These are phyloP conservation scores for Cepaea hortensis DNA, from an alignment of 2,888 invertebrate species.

Conservation along the genomic window DNA sequence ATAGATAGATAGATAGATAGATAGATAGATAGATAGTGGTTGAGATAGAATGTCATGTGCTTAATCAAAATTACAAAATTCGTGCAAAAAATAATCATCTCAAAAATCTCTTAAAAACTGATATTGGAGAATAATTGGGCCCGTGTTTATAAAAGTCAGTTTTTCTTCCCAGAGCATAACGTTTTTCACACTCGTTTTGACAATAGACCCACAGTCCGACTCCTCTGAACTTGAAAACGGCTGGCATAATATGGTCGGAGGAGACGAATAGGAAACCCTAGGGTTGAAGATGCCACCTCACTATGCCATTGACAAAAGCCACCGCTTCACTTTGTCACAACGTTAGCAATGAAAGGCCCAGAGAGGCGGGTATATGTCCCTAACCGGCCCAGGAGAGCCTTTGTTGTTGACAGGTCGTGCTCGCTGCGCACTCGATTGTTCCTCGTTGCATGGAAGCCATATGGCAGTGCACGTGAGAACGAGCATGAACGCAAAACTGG, in stretches of 20 bases:
- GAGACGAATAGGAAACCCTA: not conserved
- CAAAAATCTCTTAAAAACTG: no score
- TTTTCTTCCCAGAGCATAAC: not conserved
- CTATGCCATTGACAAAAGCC: constrained; percentile 27
- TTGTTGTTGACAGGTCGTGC: constrained; percentile 28
- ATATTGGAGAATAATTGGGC: no score
- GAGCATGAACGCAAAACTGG: constrained; percentile 2
- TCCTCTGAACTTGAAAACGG: constrained; percentile 39
- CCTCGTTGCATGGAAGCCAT: constrained; percentile 40
- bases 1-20: no score
- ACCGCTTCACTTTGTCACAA: constrained; percentile 20
- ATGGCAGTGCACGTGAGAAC: constrained; percentile 42
- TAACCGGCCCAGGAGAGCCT: constrained; percentile 16
- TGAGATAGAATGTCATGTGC: no score
- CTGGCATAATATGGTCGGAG: constrained; percentile 5
- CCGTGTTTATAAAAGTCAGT: no score
- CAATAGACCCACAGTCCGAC: constrained; percentile 27
- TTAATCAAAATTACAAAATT: no score
- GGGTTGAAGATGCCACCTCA: constrained; percentile 11
- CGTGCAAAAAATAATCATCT: no score
- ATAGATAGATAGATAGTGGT: not conserved
- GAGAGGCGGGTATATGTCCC: constrained; percentile 3
- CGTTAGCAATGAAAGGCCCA: not conserved
- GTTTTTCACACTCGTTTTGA: not conserved
- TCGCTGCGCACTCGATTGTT: constrained; percentile 26